These are phyloP conservation scores for Nematopogon swammerdamellus DNA, from an alignment of 2,888 invertebrate species.

Conservation along the genomic window DNA sequence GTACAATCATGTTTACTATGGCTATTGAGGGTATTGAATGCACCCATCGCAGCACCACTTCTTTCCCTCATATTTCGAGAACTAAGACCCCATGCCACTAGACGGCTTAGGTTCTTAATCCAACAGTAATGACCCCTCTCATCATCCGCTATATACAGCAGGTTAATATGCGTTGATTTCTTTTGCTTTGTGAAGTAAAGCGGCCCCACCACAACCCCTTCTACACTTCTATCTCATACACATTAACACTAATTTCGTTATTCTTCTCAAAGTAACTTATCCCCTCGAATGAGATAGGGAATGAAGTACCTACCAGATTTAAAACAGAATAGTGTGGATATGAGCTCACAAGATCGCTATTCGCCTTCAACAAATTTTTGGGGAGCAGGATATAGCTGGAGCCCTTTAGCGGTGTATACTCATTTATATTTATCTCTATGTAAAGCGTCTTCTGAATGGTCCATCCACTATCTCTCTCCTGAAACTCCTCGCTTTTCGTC, in stretches of 20 bases:
- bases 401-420: constrained; percentile 7
- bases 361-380: no score
- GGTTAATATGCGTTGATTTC: constrained; percentile 4
- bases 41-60: no score
- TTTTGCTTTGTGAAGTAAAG: constrained; percentile 4
- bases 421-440: not conserved
- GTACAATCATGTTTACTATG: not conserved
- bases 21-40: not conserved
- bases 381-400: constrained; percentile 8
- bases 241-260: constrained; percentile 15
- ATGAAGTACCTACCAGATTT: no score
- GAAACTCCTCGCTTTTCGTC: no score
- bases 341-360: constrained; percentile 11
- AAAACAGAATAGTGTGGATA: no score
- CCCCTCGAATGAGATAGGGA: constrained; percentile 11
- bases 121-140: no score
- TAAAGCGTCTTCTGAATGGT: no score
- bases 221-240: constrained; percentile 13
- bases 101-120: no score
- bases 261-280: constrained; percentile 16
- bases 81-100: not conserved
- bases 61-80: constrained; percentile 2
- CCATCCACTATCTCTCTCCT: no score
- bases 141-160: constrained; percentile 4
- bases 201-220: constrained; percentile 2